Base-by-base conservation (phyloP, 2,113 vertebrate genomes). In the Chlorocebus sabaeus region DNA sequence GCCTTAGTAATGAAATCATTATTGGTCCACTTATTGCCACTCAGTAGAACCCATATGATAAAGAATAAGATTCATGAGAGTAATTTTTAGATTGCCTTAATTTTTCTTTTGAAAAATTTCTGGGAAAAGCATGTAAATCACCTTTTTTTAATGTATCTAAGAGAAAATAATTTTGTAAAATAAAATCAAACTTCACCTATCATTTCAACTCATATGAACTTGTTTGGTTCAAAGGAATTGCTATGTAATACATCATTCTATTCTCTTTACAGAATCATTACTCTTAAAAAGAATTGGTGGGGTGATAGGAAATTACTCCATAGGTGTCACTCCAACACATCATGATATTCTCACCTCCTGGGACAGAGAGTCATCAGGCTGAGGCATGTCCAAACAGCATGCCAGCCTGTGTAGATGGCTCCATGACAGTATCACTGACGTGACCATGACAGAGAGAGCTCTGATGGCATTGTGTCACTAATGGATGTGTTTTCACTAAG, bases 291-390 rank as follows among this genome's bases (percentile, higher is more conserved):
- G 8, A 86, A 73, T 59, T 50, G 35, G 27, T 64, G 59, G 61
- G 23, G 9, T 82, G 89, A 95, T 70, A 86, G 89, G 92, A 96
- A 70, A 91, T 97, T 68, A 57, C 61, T 93, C 52, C 40, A 45
- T 48, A 86, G n/a, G 14, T 95, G 93, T 90, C 86, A 43, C 61
- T 89, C 55, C 61, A 59, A 7, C 93, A 80, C 32, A 52, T 73
- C n/a, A 32, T 96, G 61, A 30, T 11, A 14, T 17, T 91, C 79
- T 45, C 61, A n/a, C 23, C 93, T 97, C 90, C 89, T 43, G 35
- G 85, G 55, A 73, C 14, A 48, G 89, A 91, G 22, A 45, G 45
- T 40, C n/a, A 79, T 67, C 61, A 35, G 64, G 64, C 50, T 11
- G 78, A 93, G 78, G 30, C 95, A 55, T 13, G 89, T 91, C 95